phyloP scores from a whole-genome alignment of 1,140 invertebrate species.

The Drosophila lacertosa region DNA sequence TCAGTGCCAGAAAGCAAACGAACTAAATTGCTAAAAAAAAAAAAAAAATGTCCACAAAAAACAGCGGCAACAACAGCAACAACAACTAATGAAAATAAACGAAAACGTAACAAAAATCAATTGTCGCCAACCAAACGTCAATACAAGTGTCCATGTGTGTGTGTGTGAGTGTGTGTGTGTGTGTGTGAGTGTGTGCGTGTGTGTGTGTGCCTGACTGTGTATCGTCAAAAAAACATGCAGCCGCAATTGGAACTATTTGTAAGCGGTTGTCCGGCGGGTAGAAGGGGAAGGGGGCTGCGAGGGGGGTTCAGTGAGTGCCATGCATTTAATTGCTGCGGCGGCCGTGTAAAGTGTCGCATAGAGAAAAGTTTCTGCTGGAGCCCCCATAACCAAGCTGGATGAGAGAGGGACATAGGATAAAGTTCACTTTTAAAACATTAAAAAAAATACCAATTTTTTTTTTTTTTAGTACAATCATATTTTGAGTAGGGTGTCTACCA shows the following conservation, averaged over 20 bases:
- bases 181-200: conserved; percentile 17
- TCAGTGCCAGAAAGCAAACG: conserved; percentile 77
- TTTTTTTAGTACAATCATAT: neutral
- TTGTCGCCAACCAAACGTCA: conserved; percentile 81
- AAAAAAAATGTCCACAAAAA: conserved; percentile 44
- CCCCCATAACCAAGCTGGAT: neutral
- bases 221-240: conserved; percentile 74
- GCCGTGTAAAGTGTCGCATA: conserved; percentile 36
- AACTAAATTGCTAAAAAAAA: conserved; percentile 78
- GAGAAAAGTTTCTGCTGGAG: conserved; percentile 23
- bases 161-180: conserved; percentile 25
- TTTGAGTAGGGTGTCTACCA: neutral
- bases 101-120: conserved; percentile 82
- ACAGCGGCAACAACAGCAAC: conserved; percentile 33
- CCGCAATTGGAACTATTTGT: conserved; percentile 74
- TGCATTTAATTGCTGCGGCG: conserved; percentile 66
- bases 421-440: neutral
- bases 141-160: conserved; percentile 66
- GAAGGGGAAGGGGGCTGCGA: neutral
- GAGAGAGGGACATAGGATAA: neutral
- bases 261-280: conserved; percentile 10
- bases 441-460: no score
- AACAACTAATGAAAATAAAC: conserved; percentile 75
- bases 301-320: conserved; percentile 28
- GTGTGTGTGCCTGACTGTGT: conserved; percentile 40